phyloP scores from a whole-genome alignment of 2,888 invertebrate genomes.

The Tupiocoris notatus region DNA sequence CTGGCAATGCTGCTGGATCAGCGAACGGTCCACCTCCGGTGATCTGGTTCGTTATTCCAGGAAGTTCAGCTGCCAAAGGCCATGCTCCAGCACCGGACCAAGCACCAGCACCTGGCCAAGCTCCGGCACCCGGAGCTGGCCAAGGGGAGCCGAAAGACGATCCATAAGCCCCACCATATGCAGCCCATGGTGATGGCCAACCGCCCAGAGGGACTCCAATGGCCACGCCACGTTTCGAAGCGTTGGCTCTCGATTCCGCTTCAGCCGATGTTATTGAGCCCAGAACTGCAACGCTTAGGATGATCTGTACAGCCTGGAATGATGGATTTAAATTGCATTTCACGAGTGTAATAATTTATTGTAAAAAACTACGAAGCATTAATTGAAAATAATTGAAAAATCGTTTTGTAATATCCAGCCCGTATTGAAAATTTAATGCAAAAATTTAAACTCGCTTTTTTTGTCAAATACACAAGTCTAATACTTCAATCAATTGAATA shows the following conservation, averaged over 20 bases:
- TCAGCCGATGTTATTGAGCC: conserved; percentile 1
- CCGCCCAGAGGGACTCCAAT: background rate
- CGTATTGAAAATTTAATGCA: too few species aligned
- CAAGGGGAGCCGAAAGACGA: background rate
- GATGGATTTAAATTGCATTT: too few species aligned
- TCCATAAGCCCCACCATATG: conserved; percentile 10
- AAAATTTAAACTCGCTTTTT: too few species aligned
- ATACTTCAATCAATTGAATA: too few species aligned
- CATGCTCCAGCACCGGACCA: background rate
- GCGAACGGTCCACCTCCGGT: conserved; percentile 18
- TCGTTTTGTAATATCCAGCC: too few species aligned
- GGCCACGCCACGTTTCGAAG: conserved; percentile 42
- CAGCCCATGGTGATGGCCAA: conserved; percentile 6
- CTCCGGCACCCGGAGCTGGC: conserved; percentile 2
- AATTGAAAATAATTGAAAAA: too few species aligned
- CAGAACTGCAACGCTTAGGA: background rate
- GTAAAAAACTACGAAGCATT: background rate
- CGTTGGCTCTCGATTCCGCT: conserved; percentile 16
- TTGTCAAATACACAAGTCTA: too few species aligned
- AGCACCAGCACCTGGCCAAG: conserved; percentile 30
- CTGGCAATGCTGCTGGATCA: background rate
- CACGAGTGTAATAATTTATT: too few species aligned
- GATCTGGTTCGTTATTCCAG: conserved; percentile 20
- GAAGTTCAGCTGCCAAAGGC: conserved; percentile 14
- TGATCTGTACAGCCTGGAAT: background rate